Conservation (phyloP, 2,113 vertebrate species). For the Alouatta palliata region DNA sequence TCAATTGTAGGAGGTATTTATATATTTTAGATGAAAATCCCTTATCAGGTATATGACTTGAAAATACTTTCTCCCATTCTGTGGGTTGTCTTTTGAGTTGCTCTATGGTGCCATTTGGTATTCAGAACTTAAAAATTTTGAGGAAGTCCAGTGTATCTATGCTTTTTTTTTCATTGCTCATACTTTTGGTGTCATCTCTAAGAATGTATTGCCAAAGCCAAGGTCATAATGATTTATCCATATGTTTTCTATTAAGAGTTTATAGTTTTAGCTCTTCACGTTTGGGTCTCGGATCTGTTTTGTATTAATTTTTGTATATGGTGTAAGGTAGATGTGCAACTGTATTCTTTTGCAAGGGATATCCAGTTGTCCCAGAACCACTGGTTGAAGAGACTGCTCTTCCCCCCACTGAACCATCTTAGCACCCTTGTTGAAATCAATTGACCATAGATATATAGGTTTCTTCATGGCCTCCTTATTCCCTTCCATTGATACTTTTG, state of each 20-base stretch:
- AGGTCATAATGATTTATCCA: neutral
- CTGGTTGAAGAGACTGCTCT: neutral
- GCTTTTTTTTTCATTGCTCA: neutral
- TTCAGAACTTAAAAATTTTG: neutral
- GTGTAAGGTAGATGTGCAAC: neutral
- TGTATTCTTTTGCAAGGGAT: neutral
- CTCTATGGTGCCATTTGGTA: neutral
- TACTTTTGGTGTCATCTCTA: neutral
- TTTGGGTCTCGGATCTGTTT: neutral
- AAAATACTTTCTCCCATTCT: neutral
- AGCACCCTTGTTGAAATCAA: neutral
- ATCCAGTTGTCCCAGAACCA: neutral
- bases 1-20: neutral
- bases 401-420: neutral
- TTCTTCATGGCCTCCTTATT: neutral
- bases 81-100: neutral
- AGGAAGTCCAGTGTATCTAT: neutral
- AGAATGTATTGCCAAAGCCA: neutral
- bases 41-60: neutral
- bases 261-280: neutral
- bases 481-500: neutral
- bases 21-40: neutral
- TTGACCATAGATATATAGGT: neutral
- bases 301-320: neutral
- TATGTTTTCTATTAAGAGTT: neutral